Conservation (phyloP, 2,113 vertebrate genomes). For the Syngnathus scovelli region DNA sequence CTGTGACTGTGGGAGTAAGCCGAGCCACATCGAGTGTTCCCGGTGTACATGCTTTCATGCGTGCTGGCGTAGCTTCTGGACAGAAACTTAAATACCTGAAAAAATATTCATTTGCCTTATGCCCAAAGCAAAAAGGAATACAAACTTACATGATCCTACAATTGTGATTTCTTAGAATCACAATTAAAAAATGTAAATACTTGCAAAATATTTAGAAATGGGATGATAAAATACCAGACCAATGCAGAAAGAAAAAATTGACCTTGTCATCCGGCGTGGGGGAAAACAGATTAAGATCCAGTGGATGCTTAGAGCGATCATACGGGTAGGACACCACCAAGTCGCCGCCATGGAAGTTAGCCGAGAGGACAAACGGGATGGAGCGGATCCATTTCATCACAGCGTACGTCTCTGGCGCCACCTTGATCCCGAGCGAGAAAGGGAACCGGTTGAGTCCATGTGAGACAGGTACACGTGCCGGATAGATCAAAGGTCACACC, state of each 20-base stretch:
- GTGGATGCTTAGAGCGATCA: slow-evolving; percentile 83
- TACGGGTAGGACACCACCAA: slow-evolving; percentile 91
- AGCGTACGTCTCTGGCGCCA: slow-evolving; percentile 90
- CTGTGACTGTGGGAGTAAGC: slow-evolving; percentile 65
- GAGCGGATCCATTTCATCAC: slow-evolving; percentile 96
- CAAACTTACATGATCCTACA: too few relatives aligned
- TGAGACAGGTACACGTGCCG: not conserved
- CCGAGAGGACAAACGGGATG: slow-evolving; percentile 90
- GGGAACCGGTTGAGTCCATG: not conserved
- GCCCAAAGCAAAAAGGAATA: not conserved
- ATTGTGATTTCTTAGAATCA: not conserved
- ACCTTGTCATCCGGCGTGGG: slow-evolving; percentile 90
- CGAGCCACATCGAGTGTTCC: slow-evolving; percentile 78
- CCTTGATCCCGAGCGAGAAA: slow-evolving; percentile 59
- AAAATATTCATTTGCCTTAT: slow-evolving; percentile 8
- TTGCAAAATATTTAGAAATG: too few relatives aligned
- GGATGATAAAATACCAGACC: too few relatives aligned
- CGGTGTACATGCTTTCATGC: slow-evolving; percentile 80
- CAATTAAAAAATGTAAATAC: too few relatives aligned
- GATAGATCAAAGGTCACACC: slow-evolving; percentile 28
- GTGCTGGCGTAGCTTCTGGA: slow-evolving; percentile 77
- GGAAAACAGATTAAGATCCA: slow-evolving; percentile 79
- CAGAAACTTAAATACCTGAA: slow-evolving; percentile 84
- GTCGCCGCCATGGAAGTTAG: slow-evolving; percentile 87
- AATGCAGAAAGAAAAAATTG: not conserved